These are phyloP conservation scores for Euura lappo DNA, from an alignment of 1,140 invertebrate species.

Conservation along the genomic window DNA sequence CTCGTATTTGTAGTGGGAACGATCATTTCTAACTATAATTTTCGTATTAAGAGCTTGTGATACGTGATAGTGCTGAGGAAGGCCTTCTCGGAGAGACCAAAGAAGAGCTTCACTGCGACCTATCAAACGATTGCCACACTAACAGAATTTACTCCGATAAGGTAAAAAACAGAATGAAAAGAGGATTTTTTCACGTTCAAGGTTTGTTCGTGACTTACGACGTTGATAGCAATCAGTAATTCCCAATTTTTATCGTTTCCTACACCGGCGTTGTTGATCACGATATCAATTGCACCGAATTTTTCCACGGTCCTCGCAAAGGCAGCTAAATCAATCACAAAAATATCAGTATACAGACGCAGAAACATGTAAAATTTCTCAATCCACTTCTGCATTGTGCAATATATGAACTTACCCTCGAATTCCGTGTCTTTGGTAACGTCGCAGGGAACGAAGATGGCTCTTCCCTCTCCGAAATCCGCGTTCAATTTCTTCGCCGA, in stretches of 20 bases:
- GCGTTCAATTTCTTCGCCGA: constrained; percentile 49
- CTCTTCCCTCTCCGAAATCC: constrained; percentile 57
- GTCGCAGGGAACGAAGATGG: constrained; percentile 60
- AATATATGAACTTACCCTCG: constrained; percentile 30
- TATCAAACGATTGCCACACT: no score
- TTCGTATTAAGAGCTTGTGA: no score
- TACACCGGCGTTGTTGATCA: constrained; percentile 69
- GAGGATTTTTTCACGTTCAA: not conserved
- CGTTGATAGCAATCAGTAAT: constrained; percentile 56
- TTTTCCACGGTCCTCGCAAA: constrained; percentile 50
- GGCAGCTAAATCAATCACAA: constrained; percentile 46
- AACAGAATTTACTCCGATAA: no score
- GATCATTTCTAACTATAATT: no score
- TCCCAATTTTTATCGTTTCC: constrained; percentile 59
- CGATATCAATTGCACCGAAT: constrained; percentile 63
- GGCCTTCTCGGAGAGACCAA: no score
- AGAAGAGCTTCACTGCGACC: no score
- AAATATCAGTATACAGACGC: constrained; percentile 23
- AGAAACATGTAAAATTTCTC: constrained; percentile 46
- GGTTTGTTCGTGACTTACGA: constrained; percentile 42
- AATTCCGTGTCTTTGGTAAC: constrained; percentile 54
- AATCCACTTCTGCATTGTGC: constrained; percentile 45
- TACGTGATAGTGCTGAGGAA: no score
- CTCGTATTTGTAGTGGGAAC: no score
- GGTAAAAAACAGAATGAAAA: not conserved